phyloP scores from a whole-genome alignment of 1,140 invertebrate species.

The Adelges cooleyi region DNA sequence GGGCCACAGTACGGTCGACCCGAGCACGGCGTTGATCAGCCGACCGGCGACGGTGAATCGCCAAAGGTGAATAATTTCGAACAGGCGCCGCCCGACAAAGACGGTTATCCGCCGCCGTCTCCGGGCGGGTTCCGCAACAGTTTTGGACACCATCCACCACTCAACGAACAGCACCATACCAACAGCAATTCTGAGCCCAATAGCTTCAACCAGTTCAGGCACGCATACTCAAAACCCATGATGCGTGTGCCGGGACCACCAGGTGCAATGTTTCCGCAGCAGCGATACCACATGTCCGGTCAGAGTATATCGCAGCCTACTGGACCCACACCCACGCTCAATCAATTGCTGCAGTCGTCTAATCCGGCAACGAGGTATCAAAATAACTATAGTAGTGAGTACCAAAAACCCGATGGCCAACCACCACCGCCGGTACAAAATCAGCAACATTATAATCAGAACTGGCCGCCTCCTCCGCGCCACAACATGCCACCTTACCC shows the following conservation, averaged over 20 bases:
- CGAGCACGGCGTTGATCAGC: conserved; percentile 13
- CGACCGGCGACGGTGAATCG: background rate
- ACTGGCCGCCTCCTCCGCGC: conserved; percentile 33
- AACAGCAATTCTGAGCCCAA: conserved; percentile 16
- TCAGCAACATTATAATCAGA: conserved; percentile 30
- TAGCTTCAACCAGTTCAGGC: conserved; percentile 17
- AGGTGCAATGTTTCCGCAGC: conserved; percentile 18
- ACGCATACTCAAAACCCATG: conserved; percentile 1
- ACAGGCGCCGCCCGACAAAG: conserved; percentile 18
- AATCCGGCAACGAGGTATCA: conserved; percentile 50
- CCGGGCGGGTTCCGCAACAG: background rate
- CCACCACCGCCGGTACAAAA: conserved; percentile 30
- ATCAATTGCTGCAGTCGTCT: conserved; percentile 70
- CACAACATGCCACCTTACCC: conserved; percentile 42
- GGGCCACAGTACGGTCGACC: background rate
- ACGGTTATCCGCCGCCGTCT: conserved; percentile 14
- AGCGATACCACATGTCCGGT: conserved; percentile 40
- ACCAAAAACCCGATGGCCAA: conserved; percentile 36
- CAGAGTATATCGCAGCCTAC: conserved; percentile 60
- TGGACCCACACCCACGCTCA: conserved; percentile 80
- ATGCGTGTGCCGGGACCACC: conserved; percentile 20
- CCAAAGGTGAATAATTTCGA: conserved; percentile 12
- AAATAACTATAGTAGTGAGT: conserved; percentile 40
- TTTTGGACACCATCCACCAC: conserved; percentile 17
- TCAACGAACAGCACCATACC: background rate